Base-by-base conservation (phyloP, 2,113 vertebrate species). In the Aptenodytes forsteri region DNA sequence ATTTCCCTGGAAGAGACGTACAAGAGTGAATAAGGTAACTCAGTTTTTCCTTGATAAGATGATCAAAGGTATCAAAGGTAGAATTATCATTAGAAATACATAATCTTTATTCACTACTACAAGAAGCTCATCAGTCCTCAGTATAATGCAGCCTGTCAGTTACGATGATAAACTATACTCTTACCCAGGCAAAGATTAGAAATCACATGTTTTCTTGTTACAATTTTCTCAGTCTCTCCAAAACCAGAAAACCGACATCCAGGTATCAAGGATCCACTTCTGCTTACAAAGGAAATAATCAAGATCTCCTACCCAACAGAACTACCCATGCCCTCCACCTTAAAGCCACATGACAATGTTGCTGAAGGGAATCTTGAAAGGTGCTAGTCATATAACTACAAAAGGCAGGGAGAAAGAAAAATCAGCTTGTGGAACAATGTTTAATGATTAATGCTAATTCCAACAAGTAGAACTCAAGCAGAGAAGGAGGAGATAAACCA, bases 301-400 rank as follows among this genome's bases (percentile, higher is more conserved):
- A 36, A 40, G 30, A 18, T 64, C 20, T 66, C 8, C 23, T 73
- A 17, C 23, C 10, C 58, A 40, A 9, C 0, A 47, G 44, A 50
- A 19, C 27, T 27, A 46, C 18, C 19, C 32, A 34, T 20, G 49
- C 16, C 15, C 16, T 66, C 40, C n/a, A 23, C 25, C 32, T 89
- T 54, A 65, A 65, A 34, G 13, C 44, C 21, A 32, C 27, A 36
- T 5, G 2, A 7, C 3, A 13, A 54, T 0, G 0, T 19, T 72
- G 42, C 20, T 58, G 36, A 56, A 61, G 7, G 34, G 36, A 80
- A 56, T 4, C 20, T 40, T 76, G 47, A 40, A 80, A 59, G 26
- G 8, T 44, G 22, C 27, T 13, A 62, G 7, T 56, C 42, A n/a
- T 49, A 8, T 32, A 46, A 54, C 15, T 58, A 30, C 7, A 82